Conservation (phyloP, 1,140 invertebrate genomes). For the Cyphomyrmex costatus region DNA sequence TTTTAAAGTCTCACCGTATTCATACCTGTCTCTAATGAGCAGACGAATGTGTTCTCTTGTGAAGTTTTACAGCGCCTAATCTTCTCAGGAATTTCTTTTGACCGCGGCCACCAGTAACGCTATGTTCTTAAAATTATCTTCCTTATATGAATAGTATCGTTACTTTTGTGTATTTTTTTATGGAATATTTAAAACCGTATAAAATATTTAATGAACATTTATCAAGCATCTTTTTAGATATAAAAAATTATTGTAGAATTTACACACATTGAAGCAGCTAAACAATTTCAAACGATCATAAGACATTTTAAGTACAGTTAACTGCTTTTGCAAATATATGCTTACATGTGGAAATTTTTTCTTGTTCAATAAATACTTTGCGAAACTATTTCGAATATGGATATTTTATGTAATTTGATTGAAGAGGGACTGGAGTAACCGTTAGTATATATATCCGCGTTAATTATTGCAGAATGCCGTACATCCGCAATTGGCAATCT, state of each 20-base stretch:
- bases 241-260: not conserved
- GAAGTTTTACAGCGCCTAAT: conserved; percentile 52
- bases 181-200: not conserved
- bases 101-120: not conserved
- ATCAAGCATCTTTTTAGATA: not conserved
- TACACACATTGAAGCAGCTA: not conserved
- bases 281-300: not conserved
- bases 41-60: conserved; percentile 30
- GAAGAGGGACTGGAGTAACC: not conserved
- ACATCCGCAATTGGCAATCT: not conserved
- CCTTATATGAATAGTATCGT: not conserved
- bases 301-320: too few relatives aligned
- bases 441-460: not conserved
- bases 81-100: conserved; percentile 43
- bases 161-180: not conserved
- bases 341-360: not conserved
- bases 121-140: conserved; percentile 15
- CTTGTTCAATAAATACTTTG: not conserved
- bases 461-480: conserved; percentile 3
- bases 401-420: conserved; percentile 6
- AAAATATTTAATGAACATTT: not conserved
- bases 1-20: conserved; percentile 40
- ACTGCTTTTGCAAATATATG: too few relatives aligned
- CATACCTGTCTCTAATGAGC: conserved; percentile 40
- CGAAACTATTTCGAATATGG: not conserved